phyloP scores from a whole-genome alignment of 2,888 invertebrate genomes.

The Punctoribates punctum region DNA sequence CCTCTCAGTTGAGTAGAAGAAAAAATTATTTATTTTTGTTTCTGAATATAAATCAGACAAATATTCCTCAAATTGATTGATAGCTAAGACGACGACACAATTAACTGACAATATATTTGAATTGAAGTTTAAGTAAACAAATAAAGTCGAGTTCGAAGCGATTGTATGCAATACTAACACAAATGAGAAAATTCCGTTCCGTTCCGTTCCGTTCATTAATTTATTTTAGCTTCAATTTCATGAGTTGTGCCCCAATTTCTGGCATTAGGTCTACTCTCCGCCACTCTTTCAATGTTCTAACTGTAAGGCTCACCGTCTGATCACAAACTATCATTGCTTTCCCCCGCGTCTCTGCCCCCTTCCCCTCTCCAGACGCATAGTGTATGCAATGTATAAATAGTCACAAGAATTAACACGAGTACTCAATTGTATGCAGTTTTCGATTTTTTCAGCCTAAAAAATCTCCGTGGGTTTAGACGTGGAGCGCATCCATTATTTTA shows the following conservation, averaged over 20 bases:
- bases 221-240: slow-evolving; percentile 22
- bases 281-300: not conserved
- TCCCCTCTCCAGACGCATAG: slow-evolving; percentile 24
- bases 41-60: not conserved
- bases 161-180: not conserved
- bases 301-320: slow-evolving; percentile 6
- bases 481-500: slow-evolving; percentile 12
- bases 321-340: slow-evolving; percentile 9
- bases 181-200: slow-evolving; percentile 20
- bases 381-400: slow-evolving; percentile 15
- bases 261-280: not conserved
- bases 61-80: slow-evolving; percentile 8
- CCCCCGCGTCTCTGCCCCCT: not conserved
- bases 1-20: too few relatives aligned
- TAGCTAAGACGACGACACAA: not conserved
- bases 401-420: slow-evolving; percentile 29
- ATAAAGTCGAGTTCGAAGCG: not conserved
- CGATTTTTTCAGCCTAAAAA: slow-evolving; percentile 34
- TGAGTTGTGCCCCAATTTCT: slow-evolving; percentile 7
- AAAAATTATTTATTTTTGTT: not conserved
- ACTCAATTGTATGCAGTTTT: slow-evolving; percentile 30
- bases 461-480: slow-evolving; percentile 15
- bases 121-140: slow-evolving; percentile 27
- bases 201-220: slow-evolving; percentile 6
- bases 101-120: slow-evolving; percentile 21